Base-by-base conservation (phyloP, 2,888 invertebrate genomes). In the Meteorus colon region DNA sequence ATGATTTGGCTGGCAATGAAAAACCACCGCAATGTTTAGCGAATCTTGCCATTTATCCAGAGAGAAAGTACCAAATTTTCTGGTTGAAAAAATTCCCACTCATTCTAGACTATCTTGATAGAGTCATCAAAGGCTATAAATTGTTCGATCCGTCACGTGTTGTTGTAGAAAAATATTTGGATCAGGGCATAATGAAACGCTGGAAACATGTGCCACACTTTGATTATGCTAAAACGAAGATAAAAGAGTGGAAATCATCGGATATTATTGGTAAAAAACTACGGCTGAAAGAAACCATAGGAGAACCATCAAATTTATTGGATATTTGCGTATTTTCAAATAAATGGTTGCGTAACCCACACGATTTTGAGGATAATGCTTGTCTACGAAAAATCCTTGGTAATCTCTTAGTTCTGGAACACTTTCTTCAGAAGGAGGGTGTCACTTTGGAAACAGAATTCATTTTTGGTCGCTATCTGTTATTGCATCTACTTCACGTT, bases 1-100 rank as follows among this genome's bases (percentile, higher is more conserved):
- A 76, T 70, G 65, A 75, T 74, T 70, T 73, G n/a, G 69, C 16
- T 8, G 62, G 60, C 27, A 59, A 29, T 71, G 75, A 78, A 67
- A n/a, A n/a, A 16, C 74, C 74, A 41, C 70, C 78, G 62, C 45
- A 69, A 14, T 77, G 79, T 45, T 55, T 78, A n/a, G 41, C 70
- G 60, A 72, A 74, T 66, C 70, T 80, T n/a, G 67, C 75, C 34
- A 72, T 78, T 19, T 51, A 73, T 65, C 69, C 74, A n/a, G 27
- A 72, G 29, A 19, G 31, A 37, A 51, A 74, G 45, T 75, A 73
- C 19, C 72, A 77, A 69, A 63, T 78, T 14, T 67, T 68, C 29
- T 74, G 78, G 69, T 60, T 78, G 14, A 62, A 62, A 59, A 55
- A 60, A 60, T 79, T 77, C 63, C 73, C 65, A 2, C 48, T 41